Conservation (phyloP, 2,113 vertebrate genomes). For the Atlantisia rogersi region DNA sequence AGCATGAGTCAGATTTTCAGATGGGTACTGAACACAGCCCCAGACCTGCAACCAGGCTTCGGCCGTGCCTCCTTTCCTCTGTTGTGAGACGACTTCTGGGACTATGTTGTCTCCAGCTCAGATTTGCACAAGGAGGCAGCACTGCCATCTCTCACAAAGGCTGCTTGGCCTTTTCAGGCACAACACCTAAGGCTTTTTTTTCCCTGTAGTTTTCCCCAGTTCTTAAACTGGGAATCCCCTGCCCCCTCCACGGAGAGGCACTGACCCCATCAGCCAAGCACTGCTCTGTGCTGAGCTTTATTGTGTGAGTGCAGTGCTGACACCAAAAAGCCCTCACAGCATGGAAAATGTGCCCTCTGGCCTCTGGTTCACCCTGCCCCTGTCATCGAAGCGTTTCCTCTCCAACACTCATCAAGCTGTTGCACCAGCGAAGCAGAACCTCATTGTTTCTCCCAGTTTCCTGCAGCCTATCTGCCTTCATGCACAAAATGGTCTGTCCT, state of each 20-base stretch:
- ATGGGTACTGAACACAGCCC: not conserved
- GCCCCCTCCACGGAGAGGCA: not conserved
- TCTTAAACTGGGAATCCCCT: not conserved
- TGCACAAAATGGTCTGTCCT: accelerated
- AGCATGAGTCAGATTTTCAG: not conserved
- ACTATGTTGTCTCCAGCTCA: not conserved
- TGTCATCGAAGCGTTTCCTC: not conserved
- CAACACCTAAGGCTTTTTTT: not conserved
- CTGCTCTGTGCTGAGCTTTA: not conserved
- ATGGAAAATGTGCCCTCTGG: not conserved
- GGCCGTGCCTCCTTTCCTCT: not conserved
- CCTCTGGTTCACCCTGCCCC: not conserved
- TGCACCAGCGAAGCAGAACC: not conserved
- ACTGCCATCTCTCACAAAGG: not conserved
- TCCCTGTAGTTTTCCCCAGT: not conserved
- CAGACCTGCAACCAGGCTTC: not conserved
- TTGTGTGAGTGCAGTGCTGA: not conserved
- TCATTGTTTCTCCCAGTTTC: not conserved
- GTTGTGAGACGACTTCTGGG: not conserved
- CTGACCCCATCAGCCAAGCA: not conserved
- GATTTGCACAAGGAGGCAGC: not conserved
- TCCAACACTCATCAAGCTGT: not conserved
- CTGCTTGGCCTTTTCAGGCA: not conserved
- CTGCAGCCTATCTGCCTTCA: not conserved
- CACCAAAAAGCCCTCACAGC: not conserved